Conservation (phyloP, 2,797 vertebrate genomes). For the Carapus acus region DNA sequence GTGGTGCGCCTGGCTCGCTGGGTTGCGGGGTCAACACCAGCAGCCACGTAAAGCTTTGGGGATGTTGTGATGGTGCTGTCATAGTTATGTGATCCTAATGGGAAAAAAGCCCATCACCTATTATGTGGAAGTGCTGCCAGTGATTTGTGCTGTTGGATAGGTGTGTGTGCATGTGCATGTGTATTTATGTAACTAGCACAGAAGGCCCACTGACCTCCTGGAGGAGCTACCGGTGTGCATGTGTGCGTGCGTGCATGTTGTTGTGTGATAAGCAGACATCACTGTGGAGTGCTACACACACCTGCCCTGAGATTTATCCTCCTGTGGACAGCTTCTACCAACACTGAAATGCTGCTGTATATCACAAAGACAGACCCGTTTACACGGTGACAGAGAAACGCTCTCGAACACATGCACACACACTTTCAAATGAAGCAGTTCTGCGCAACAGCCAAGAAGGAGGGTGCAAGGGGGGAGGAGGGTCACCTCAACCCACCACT, state of each 20-base stretch:
- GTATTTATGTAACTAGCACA: not conserved
- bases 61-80: slow-evolving; percentile 43
- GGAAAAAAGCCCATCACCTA: slow-evolving; percentile 39
- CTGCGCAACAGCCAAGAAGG: not conserved
- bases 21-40: slow-evolving; percentile 44
- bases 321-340: slow-evolving; percentile 16
- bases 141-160: slow-evolving; percentile 45
- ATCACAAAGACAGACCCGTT: slow-evolving; percentile 10
- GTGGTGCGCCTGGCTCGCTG: slow-evolving; percentile 53
- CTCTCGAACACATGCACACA: slow-evolving; percentile 14
- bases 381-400: slow-evolving; percentile 12
- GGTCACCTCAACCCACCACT: not conserved
- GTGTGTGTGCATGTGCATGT: slow-evolving; percentile 11
- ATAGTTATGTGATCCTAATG: slow-evolving; percentile 56
- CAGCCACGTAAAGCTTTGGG: slow-evolving; percentile 54
- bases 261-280: slow-evolving; percentile 21
- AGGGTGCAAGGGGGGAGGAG: too few relatives aligned
- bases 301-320: slow-evolving; percentile 26
- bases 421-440: slow-evolving; percentile 17
- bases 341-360: slow-evolving; percentile 21
- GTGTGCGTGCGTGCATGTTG: slow-evolving; percentile 8
- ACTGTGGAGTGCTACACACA: slow-evolving; percentile 6
- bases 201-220: too few relatives aligned
- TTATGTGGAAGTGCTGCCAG: slow-evolving; percentile 26
- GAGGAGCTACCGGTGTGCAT: too few relatives aligned